Evolutionary conservation across 2,797 vertebrate species (phyloP).

Genomic region (Premnoplex brunnescens): DNA sequence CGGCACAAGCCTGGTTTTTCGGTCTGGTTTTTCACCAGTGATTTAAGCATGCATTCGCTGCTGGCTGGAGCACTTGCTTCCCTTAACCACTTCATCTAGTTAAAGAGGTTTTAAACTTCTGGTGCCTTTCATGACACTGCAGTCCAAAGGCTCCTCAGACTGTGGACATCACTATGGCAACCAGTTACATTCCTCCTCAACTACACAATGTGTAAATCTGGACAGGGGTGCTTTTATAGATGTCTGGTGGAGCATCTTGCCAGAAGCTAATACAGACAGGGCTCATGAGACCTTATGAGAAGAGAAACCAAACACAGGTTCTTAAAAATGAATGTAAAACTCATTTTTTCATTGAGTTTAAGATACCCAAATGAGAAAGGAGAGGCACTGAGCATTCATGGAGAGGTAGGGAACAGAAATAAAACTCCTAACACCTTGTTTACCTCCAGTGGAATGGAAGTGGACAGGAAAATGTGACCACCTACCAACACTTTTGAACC

Average conservation of each 20-base stretch:
- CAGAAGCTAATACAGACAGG: background rate
- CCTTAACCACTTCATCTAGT: background rate
- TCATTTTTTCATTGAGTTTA: background rate
- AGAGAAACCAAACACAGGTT: background rate
- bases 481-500: background rate
- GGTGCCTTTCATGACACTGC: background rate
- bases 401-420: background rate
- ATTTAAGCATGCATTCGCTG: background rate
- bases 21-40: background rate
- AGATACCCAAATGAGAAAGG: background rate
- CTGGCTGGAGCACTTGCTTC: background rate
- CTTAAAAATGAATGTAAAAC: background rate
- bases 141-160: background rate
- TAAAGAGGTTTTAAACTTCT: background rate
- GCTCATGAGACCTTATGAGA: rapidly evolving
- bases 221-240: background rate
- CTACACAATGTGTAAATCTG: background rate
- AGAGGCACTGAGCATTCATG: background rate
- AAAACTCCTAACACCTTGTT: background rate
- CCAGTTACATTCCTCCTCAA: background rate
- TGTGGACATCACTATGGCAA: background rate
- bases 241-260: background rate
- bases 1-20: background rate
- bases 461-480: background rate
- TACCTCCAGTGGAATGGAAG: background rate